A percentile compares a stretch with the other conserved stretches of the same genome.
These are phyloP conservation scores for Watsonalla cultraria DNA, from an alignment of 2,888 invertebrate species.

Conservation along the genomic window DNA sequence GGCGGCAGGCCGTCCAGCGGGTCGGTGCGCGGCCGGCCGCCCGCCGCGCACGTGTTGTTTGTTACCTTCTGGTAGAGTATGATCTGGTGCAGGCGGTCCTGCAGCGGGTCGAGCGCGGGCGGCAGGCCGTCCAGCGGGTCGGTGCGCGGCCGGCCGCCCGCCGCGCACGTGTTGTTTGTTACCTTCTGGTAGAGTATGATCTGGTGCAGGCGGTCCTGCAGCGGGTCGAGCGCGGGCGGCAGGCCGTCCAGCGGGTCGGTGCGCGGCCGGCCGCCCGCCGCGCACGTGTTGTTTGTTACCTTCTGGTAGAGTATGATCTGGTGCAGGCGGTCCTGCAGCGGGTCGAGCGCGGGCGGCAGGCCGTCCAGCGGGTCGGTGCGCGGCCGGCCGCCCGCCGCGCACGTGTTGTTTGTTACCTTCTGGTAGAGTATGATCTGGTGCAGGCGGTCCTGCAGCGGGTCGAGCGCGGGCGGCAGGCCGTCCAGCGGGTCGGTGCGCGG, in stretches of 20 bases:
- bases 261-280: conserved; percentile 14
- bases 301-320: conserved; percentile 90
- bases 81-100: conserved; percentile 89
- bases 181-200: conserved; percentile 90
- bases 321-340: conserved; percentile 86
- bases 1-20: conserved; percentile 87
- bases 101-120: conserved; percentile 84
- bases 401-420: conserved; percentile 72
- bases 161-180: conserved; percentile 13
- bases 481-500: conserved; percentile 81
- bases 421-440: conserved; percentile 90
- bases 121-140: conserved; percentile 87
- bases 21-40: conserved; percentile 55
- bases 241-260: conserved; percentile 86
- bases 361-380: conserved; percentile 84
- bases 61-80: conserved; percentile 87
- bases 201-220: conserved; percentile 88
- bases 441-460: conserved; percentile 86
- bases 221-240: conserved; percentile 83
- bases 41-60: conserved; percentile 14
- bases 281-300: conserved; percentile 59
- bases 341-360: conserved; percentile 83
- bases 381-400: conserved; percentile 16
- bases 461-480: conserved; percentile 84
- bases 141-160: conserved; percentile 30